Conservation (phyloP, 2,888 invertebrate genomes). For the Galeopsomyia nigrocyanea region DNA sequence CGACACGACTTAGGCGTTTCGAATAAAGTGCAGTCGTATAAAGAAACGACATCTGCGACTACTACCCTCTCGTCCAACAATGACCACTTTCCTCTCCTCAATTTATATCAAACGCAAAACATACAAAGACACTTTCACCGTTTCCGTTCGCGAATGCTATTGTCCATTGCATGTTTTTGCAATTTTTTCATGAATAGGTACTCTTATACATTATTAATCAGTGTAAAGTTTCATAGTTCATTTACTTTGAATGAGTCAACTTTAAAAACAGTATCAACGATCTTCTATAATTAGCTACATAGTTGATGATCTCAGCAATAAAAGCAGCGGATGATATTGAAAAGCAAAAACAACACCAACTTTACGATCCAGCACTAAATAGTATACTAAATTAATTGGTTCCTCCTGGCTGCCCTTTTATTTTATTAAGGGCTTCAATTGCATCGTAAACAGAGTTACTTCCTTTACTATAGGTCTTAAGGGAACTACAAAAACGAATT, state of each 20-base stretch:
- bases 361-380: slow-evolving; percentile 56
- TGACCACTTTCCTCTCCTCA: slow-evolving; percentile 8
- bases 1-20: neutral
- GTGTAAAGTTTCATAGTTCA: too few species aligned
- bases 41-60: slow-evolving; percentile 5
- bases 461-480: slow-evolving; percentile 2
- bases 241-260: too few species aligned
- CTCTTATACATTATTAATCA: too few species aligned
- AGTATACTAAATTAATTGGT: slow-evolving; percentile 62
- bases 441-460: slow-evolving; percentile 33
- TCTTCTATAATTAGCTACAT: too few species aligned
- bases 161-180: too few species aligned
- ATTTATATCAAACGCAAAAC: neutral
- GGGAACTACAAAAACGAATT: slow-evolving; percentile 23
- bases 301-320: too few species aligned
- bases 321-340: slow-evolving; percentile 36
- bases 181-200: too few species aligned
- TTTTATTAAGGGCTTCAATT: slow-evolving; percentile 32
- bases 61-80: slow-evolving; percentile 7
- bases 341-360: slow-evolving; percentile 45
- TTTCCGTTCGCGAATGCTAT: too few species aligned
- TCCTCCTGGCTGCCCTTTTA: slow-evolving; percentile 18
- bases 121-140: too few species aligned
- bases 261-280: too few species aligned
- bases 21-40: slow-evolving; percentile 26